A percentile compares a stretch with the other conserved stretches of the same genome.
phyloP scores from a whole-genome alignment of 2,888 invertebrate genomes.

The Plagodis pulveraria region DNA sequence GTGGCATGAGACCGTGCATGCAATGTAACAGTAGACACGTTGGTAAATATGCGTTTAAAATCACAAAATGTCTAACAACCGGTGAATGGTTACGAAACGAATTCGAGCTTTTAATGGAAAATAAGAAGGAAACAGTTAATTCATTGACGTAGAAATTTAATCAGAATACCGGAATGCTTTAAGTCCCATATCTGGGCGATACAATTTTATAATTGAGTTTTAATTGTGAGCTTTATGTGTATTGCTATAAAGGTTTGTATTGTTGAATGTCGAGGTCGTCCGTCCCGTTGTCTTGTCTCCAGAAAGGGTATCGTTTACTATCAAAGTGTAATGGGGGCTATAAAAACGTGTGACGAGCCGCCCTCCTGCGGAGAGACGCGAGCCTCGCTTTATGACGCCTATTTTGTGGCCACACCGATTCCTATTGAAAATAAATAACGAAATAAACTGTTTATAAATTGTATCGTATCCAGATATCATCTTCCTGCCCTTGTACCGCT shows the following conservation, averaged over 20 bases:
- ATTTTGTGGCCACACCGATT: constrained; percentile 32
- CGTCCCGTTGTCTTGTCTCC: constrained; percentile 20
- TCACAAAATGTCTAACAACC: constrained; percentile 17
- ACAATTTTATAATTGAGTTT: constrained; percentile 7
- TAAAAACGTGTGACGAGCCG: constrained; percentile 62
- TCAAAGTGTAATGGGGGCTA: constrained; percentile 48
- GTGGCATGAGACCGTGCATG: constrained; percentile 10
- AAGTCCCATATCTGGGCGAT: constrained; percentile 28
- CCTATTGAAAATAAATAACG: constrained; percentile 26
- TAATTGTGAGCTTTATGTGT: constrained; percentile 26
- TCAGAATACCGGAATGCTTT: constrained; percentile 34
- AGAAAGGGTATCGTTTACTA: constrained; percentile 52
- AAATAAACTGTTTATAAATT: constrained; percentile 21
- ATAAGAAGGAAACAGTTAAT: constrained; percentile 20
- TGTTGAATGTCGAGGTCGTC: constrained; percentile 12
- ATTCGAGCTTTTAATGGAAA: constrained; percentile 17
- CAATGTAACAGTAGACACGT: constrained; percentile 2
- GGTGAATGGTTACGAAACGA: constrained; percentile 21
- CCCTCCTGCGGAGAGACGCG: constrained; percentile 49
- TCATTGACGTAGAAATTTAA: constrained; percentile 27
- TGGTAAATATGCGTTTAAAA: constrained; percentile 18
- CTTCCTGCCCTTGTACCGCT: too few relatives aligned
- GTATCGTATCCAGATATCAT: constrained; percentile 16
- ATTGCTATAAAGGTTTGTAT: constrained; percentile 19
- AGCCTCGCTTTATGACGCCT: constrained; percentile 51